phyloP scores from a whole-genome alignment of 1,140 invertebrate species.

The Leptopilina boulardi region DNA sequence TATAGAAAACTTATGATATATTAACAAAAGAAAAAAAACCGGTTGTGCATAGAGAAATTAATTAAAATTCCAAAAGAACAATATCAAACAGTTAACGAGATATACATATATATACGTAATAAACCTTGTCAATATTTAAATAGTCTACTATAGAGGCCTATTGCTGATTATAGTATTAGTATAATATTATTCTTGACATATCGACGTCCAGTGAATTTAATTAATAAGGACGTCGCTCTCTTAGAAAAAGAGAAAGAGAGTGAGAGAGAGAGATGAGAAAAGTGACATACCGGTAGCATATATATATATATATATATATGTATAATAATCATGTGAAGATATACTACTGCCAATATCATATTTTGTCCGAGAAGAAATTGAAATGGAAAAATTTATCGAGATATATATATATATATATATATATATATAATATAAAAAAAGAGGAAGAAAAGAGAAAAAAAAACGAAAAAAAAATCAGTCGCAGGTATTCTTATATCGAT shows the following conservation, averaged over 20 bases:
- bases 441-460: no score
- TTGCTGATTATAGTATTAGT: not conserved
- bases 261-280: not conserved
- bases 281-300: not conserved
- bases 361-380: constrained; percentile 1
- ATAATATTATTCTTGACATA: constrained; percentile 21
- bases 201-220: not conserved
- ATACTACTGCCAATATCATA: not conserved
- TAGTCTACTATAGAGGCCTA: not conserved
- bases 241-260: not conserved
- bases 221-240: constrained; percentile 20
- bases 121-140: constrained; percentile 14
- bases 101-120: not conserved
- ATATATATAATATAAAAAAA: no score
- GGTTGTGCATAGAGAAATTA: not conserved
- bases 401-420: no score
- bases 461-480: no score
- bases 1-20: not conserved
- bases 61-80: constrained; percentile 20
- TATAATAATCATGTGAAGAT: not conserved
- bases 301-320: no score
- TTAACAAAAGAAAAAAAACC: not conserved
- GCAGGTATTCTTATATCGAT: no score
- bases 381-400: not conserved
- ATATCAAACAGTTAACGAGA: constrained; percentile 20